Percentiles rank a stretch among this genome's conserved stretches.
Evolutionary conservation across 1,140 invertebrate species (phyloP).

Genomic region (Phortica variegata): DNA sequence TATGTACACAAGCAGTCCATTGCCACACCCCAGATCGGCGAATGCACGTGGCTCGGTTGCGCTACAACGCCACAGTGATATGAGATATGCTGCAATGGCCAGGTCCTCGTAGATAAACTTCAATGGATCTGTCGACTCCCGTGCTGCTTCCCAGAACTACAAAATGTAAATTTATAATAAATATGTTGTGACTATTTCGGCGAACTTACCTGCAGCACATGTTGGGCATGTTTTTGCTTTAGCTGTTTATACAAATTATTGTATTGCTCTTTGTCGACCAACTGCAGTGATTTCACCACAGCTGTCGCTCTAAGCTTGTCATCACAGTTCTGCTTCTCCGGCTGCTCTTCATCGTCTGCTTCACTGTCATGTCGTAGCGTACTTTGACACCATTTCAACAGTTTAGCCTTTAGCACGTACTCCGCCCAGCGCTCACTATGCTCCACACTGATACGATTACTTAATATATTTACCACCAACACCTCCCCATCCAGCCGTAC

Average conservation of each 20-base stretch:
- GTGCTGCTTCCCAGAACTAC: slow-evolving; percentile 65
- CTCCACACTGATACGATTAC: not conserved
- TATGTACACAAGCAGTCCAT: slow-evolving; percentile 91
- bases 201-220: slow-evolving; percentile 69
- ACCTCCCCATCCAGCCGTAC: not conserved
- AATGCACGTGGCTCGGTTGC: slow-evolving; percentile 63
- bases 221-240: slow-evolving; percentile 77
- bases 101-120: slow-evolving; percentile 98
- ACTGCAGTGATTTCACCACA: slow-evolving; percentile 62
- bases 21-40: slow-evolving; percentile 95
- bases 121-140: slow-evolving; percentile 85
- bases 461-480: not conserved
- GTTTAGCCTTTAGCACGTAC: slow-evolving; percentile 17
- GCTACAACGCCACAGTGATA: slow-evolving; percentile 71
- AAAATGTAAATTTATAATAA: not conserved
- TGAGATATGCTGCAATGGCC: slow-evolving; percentile 89
- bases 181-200: slow-evolving; percentile 64
- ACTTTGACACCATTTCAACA: slow-evolving; percentile 22
- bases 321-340: too few relatives aligned
- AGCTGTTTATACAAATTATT: slow-evolving; percentile 70
- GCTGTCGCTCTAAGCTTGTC: too few relatives aligned
- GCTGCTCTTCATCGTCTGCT: slow-evolving; percentile 13
- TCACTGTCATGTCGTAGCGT: not conserved
- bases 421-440: slow-evolving; percentile 11
- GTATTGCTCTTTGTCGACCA: slow-evolving; percentile 72